Evolutionary conservation across 1,140 invertebrate species (phyloP).

Genomic region (Philaenus spumarius): DNA sequence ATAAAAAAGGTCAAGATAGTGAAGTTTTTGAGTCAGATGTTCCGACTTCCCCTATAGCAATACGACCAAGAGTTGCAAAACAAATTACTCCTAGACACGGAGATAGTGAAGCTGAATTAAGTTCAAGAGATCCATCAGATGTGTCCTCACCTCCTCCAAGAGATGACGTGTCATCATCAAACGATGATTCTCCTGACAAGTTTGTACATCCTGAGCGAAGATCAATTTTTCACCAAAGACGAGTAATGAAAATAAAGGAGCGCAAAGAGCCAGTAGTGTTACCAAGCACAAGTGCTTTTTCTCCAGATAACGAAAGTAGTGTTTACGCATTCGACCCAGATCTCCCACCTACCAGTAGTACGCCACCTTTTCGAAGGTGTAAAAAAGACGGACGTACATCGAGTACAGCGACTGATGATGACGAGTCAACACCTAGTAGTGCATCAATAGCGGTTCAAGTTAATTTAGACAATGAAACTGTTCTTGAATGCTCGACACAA

Average conservation of each 20-base stretch:
- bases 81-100: slow-evolving; percentile 3
- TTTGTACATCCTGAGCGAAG: slow-evolving; percentile 41
- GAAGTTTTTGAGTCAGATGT: too few relatives aligned
- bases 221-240: slow-evolving; percentile 41
- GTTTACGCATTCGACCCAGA: slow-evolving; percentile 63
- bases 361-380: slow-evolving; percentile 47
- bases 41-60: not conserved
- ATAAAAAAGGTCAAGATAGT: too few relatives aligned
- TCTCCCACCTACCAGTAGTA: slow-evolving; percentile 42
- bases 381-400: slow-evolving; percentile 15
- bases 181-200: slow-evolving; percentile 30
- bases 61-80: not conserved
- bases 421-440: slow-evolving; percentile 33
- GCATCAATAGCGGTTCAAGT: slow-evolving; percentile 53
- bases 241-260: slow-evolving; percentile 19
- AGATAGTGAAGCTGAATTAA: slow-evolving; percentile 1
- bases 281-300: slow-evolving; percentile 54
- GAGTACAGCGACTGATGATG: slow-evolving; percentile 11
- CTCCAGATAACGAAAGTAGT: slow-evolving; percentile 60
- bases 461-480: slow-evolving; percentile 37
- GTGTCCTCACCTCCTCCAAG: slow-evolving; percentile 21
- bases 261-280: slow-evolving; percentile 42
- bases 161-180: slow-evolving; percentile 27
- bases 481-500: slow-evolving; percentile 45
- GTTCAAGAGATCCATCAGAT: slow-evolving; percentile 10